Base-by-base conservation (phyloP, 2,888 invertebrate genomes). In the Harpagoxenus sublaevis region DNA sequence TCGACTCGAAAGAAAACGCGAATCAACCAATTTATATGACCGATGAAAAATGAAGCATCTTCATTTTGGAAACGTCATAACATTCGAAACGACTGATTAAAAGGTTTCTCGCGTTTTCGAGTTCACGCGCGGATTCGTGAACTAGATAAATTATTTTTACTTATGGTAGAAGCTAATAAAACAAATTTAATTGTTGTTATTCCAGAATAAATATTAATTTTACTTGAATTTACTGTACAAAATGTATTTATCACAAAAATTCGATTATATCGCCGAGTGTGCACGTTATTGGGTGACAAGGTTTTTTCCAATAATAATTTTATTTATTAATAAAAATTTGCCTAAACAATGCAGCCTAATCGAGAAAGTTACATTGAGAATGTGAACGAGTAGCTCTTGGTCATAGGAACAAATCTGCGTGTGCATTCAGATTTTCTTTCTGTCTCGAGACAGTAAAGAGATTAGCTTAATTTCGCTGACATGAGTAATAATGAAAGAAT, bases 401-500 rank as follows among this genome's bases (percentile, higher is more conserved):
- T 70, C 8, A 35, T 45, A 71, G 71, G 1, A 79, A 68, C n/a
- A 68, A 66, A 60, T 60, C 12, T 70, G n/a, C 35, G 10, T 23
- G 28, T 23, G 57, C 60, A 8, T 66, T 53, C 4, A 79, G 31
- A 57, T 68, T 78, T 53, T 45, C 6, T 71, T 71, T 79, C 68
- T 66, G 9, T 55, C 35, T 71, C 35, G 12, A 60, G 15, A 15
- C 15, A 70, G 31, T 71, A 23, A 23, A 23, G 23, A 70, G 45
- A 79, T 79, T 79, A 70, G 57, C 57, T 78, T 68, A 70, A 78
- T 79, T 57, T 79, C 9, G 57, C 79, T 60, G 35, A 79, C 79
- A 79, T 57, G 57, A 71, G 79, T 79, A 71, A 79, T 79, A 79
- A 71, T 71, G 60, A 77, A 77, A 70, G 39, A 79, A 45, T 78